Evolutionary conservation across 2,888 invertebrate genomes (phyloP).

Genomic region (Drosophila lutescens): DNA sequence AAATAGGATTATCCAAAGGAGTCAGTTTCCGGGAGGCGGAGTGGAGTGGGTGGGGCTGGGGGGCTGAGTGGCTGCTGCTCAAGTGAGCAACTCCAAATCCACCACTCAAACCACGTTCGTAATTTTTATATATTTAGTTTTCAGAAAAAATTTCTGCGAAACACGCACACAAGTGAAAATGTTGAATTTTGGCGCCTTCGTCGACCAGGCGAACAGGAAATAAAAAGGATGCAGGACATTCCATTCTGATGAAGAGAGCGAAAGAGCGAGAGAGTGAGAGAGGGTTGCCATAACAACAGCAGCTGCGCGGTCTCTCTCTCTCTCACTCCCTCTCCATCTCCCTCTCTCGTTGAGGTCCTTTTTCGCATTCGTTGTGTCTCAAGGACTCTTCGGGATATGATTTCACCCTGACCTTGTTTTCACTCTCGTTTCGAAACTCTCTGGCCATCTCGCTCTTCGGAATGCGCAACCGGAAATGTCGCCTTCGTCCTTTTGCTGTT

Average conservation of each 20-base stretch:
- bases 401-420: slow-evolving; percentile 59
- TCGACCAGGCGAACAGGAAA: slow-evolving; percentile 75
- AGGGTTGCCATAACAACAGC: slow-evolving; percentile 45
- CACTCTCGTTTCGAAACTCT: slow-evolving; percentile 19
- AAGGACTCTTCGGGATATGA: slow-evolving; percentile 52
- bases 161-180: slow-evolving; percentile 77
- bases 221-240: slow-evolving; percentile 3
- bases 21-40: slow-evolving; percentile 14
- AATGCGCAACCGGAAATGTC: slow-evolving; percentile 61
- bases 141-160: slow-evolving; percentile 18
- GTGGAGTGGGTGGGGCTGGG: slow-evolving; percentile 3
- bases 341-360: slow-evolving; percentile 9
- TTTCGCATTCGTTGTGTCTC: slow-evolving; percentile 46
- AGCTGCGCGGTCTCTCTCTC: slow-evolving; percentile 40
- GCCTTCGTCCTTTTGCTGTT: slow-evolving; percentile 60
- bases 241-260: neutral
- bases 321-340: neutral
- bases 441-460: slow-evolving; percentile 26
- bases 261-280: slow-evolving; percentile 9
- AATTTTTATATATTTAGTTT: neutral
- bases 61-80: slow-evolving; percentile 31
- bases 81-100: slow-evolving; percentile 55
- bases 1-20: slow-evolving; percentile 49
- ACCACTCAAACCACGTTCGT: slow-evolving; percentile 29
- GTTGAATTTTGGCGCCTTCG: slow-evolving; percentile 84